Conservation (phyloP, 2,888 invertebrate species). For the Oxycera nigricornis region DNA sequence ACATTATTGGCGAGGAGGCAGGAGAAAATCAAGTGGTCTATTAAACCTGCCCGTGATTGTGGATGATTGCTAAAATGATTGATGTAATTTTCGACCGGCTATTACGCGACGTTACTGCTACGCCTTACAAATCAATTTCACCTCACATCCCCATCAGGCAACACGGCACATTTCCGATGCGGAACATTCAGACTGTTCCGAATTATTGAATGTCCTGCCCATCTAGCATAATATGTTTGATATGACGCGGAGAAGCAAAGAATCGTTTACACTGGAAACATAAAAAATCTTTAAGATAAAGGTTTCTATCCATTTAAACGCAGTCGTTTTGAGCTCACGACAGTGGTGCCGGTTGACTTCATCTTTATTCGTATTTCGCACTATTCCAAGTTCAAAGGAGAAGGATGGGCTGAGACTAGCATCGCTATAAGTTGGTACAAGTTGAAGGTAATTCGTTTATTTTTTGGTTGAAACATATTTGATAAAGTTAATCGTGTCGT, state of each 20-base stretch:
- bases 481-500: no score
- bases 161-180: conserved; percentile 8
- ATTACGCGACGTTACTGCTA: conserved; percentile 23
- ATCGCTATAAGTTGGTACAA: no score
- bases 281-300: conserved; percentile 7
- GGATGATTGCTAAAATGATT: conserved; percentile 35
- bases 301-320: conserved; percentile 4
- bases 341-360: not conserved
- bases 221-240: not conserved
- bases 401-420: no score
- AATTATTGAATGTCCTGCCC: not conserved
- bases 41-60: conserved; percentile 31
- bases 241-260: not conserved
- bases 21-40: conserved; percentile 26
- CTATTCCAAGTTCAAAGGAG: no score
- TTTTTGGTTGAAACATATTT: no score
- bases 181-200: not conserved
- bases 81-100: conserved; percentile 34
- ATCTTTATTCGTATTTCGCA: no score
- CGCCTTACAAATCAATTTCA: conserved; percentile 38
- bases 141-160: not conserved
- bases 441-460: no score
- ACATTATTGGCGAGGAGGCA: not conserved
- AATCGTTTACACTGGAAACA: not conserved
- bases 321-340: not conserved